These are phyloP conservation scores for Oncorhynchus nerka DNA, from an alignment of 2,113 vertebrate species.

Conservation along the genomic window DNA sequence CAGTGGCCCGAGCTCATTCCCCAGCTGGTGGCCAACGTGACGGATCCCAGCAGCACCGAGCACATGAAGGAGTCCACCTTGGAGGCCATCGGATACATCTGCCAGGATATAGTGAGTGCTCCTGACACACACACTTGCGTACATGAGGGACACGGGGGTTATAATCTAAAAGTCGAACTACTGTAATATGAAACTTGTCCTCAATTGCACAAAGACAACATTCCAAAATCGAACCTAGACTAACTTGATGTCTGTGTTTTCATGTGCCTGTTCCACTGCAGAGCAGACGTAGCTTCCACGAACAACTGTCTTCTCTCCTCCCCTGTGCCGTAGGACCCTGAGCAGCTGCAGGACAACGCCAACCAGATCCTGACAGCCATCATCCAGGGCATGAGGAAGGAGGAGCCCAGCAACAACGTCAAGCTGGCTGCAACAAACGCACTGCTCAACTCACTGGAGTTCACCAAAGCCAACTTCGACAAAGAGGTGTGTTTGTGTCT, in stretches of 20 bases:
- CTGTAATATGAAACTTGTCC: no score
- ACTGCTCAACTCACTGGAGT: conserved; percentile 97
- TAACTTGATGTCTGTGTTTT: background rate
- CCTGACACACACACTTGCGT: background rate
- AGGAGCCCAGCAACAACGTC: conserved; percentile 98
- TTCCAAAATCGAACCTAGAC: background rate
- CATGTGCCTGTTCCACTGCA: background rate
- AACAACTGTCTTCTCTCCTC: background rate
- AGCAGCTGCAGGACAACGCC: conserved; percentile 96
- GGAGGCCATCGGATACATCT: conserved; percentile 99
- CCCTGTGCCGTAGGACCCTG: conserved; percentile 82
- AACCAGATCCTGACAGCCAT: conserved; percentile 99
- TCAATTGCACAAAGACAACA: no score
- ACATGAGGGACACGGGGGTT: background rate
- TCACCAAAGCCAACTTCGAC: conserved; percentile 98
- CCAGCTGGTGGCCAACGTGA: conserved; percentile 94
- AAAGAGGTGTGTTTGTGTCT: conserved; percentile 82
- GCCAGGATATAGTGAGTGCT: conserved; percentile 96
- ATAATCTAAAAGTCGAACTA: background rate
- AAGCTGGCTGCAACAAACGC: conserved; percentile 97
- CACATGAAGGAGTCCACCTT: conserved; percentile 99
- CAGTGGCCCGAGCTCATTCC: conserved; percentile 98
- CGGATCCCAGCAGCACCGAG: conserved; percentile 92
- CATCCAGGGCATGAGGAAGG: conserved; percentile 99
- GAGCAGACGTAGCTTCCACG: background rate